Percentiles rank a stretch among this genome's conserved stretches.
Evolutionary conservation across 1,140 invertebrate species (phyloP).

Genomic region (Listronotus oregonensis): DNA sequence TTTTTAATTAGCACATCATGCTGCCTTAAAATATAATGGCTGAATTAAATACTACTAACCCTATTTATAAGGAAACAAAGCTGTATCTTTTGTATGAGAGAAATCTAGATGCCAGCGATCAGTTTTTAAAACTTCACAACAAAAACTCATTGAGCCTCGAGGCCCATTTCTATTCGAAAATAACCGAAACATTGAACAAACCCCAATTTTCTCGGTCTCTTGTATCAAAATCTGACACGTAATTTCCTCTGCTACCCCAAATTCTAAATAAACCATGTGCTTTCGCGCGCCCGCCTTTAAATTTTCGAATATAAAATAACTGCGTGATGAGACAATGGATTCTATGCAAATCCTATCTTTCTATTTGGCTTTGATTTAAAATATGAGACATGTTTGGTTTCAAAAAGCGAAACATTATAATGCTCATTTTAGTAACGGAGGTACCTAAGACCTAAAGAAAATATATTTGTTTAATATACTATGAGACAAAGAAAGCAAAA

Average conservation of each 20-base stretch:
- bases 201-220: slow-evolving; percentile 36
- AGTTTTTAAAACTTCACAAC: slow-evolving; percentile 9
- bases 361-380: too few relatives aligned
- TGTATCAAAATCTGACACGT: slow-evolving; percentile 42
- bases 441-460: too few relatives aligned
- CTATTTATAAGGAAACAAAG: too few relatives aligned
- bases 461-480: too few relatives aligned
- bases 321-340: slow-evolving; percentile 20
- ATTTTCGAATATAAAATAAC: slow-evolving; percentile 29
- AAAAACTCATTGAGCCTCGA: slow-evolving; percentile 10
- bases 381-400: too few relatives aligned
- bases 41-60: too few relatives aligned
- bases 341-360: slow-evolving; percentile 3
- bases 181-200: slow-evolving; percentile 35
- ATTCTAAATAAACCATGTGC: slow-evolving; percentile 40
- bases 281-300: slow-evolving; percentile 28
- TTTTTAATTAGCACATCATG: too few relatives aligned
- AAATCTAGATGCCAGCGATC: neutral
- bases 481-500: too few relatives aligned
- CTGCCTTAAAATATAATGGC: too few relatives aligned
- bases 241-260: slow-evolving; percentile 38
- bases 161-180: slow-evolving; percentile 37
- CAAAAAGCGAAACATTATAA: neutral
- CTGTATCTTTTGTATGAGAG: too few relatives aligned
- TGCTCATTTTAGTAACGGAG: too few relatives aligned